A percentile compares a stretch with the other conserved stretches of the same genome.
Conservation (phyloP, 2,888 invertebrate species). For the Xestia rhomboidea region DNA sequence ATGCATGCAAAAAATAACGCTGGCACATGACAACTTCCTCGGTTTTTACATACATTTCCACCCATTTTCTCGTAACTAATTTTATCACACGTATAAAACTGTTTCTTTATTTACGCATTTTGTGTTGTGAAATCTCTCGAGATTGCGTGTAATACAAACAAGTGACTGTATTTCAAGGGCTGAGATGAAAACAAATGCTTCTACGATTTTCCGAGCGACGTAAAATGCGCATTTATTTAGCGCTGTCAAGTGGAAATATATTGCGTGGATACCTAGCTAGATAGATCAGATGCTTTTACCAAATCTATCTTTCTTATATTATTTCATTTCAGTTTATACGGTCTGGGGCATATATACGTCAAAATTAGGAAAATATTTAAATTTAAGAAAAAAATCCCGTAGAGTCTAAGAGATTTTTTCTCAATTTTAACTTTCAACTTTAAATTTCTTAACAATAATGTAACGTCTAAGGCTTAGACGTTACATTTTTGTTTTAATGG, state of each 20-base stretch:
- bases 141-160: constrained; percentile 24
- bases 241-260: constrained; percentile 43
- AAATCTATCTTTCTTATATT: background rate
- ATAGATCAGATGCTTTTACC: background rate
- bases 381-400: too few species aligned
- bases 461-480: too few species aligned
- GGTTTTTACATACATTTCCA: background rate
- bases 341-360: background rate
- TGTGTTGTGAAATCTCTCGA: constrained; percentile 2
- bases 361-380: too few species aligned
- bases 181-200: constrained; percentile 46
- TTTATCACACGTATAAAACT: background rate
- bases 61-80: background rate
- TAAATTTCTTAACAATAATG: too few species aligned
- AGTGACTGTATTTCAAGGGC: constrained; percentile 23
- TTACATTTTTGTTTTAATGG: background rate
- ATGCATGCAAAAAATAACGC: constrained; percentile 1
- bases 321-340: background rate
- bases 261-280: constrained; percentile 1
- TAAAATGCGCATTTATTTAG: constrained; percentile 25
- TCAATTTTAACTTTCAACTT: too few species aligned
- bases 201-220: constrained; percentile 13
- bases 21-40: background rate
- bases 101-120: constrained; percentile 15
- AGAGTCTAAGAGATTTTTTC: too few species aligned